Conservation (phyloP, 2,113 vertebrate species). For the Entelurus aequoreus region DNA sequence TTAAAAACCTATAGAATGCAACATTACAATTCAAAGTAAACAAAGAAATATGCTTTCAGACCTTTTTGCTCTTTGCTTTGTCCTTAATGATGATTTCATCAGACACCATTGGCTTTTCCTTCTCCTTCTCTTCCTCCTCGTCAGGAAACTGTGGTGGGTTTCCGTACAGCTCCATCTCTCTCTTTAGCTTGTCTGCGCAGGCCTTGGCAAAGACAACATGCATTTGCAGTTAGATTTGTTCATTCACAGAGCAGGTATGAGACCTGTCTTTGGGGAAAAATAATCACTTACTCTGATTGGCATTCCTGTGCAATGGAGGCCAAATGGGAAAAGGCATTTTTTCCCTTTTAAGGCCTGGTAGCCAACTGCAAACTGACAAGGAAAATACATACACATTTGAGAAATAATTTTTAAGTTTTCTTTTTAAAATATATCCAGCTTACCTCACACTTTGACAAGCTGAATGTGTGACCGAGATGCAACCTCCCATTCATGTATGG, state of each 20-base stretch:
- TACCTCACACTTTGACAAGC: conserved; percentile 97
- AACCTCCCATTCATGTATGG: conserved; percentile 98
- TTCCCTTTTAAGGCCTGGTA: conserved; percentile 92
- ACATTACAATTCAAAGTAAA: no score
- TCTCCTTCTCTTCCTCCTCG: conserved; percentile 82
- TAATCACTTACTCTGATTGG: conserved; percentile 87
- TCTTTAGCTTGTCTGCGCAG: conserved; percentile 96
- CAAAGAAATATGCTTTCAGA: conserved; percentile 31
- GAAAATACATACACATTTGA: conserved; percentile 4
- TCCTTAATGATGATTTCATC: conserved; percentile 88
- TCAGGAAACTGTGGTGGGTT: conserved; percentile 92
- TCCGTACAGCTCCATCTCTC: conserved; percentile 93
- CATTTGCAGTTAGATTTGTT: not conserved
- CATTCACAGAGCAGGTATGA: not conserved
- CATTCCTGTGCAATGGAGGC: conserved; percentile 97
- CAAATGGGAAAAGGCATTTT: conserved; percentile 90
- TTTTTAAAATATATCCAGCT: conserved; percentile 16
- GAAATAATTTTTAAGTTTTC: not conserved
- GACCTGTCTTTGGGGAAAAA: not conserved
- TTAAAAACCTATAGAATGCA: no score
- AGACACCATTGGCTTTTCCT: conserved; percentile 73
- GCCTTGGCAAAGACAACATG: conserved; percentile 74
- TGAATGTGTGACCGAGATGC: conserved; percentile 94
- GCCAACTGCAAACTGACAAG: conserved; percentile 81
- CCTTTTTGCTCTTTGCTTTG: conserved; percentile 96